A percentile compares a stretch with the other conserved stretches of the same genome.
phyloP scores from a whole-genome alignment of 1,140 invertebrate genomes.

The Drepana arcuata region DNA sequence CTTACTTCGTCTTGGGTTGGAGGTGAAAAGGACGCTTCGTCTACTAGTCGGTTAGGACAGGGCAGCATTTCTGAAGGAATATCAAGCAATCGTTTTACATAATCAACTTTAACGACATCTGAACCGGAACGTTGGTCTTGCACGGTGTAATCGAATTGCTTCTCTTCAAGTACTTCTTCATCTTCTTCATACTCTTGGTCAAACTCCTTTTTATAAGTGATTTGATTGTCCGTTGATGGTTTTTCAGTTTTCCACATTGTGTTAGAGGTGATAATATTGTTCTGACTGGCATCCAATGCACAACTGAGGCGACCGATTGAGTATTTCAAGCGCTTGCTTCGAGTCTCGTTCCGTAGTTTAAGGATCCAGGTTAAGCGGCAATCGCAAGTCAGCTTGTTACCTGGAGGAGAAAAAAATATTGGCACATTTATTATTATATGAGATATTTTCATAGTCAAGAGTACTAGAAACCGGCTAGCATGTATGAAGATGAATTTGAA shows the following conservation, averaged over 20 bases:
- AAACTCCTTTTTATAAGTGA: slow-evolving; percentile 7
- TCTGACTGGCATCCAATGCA: slow-evolving; percentile 76
- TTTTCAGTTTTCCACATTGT: slow-evolving; percentile 41
- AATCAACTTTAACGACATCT: slow-evolving; percentile 39
- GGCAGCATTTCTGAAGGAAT: slow-evolving; percentile 76
- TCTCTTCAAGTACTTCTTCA: slow-evolving; percentile 36
- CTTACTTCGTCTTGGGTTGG: slow-evolving; percentile 64
- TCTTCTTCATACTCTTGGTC: slow-evolving; percentile 38
- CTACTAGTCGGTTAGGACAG: slow-evolving; percentile 74
- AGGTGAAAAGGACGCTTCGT: slow-evolving; percentile 70
- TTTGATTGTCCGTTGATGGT: slow-evolving; percentile 16
- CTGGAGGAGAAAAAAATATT: slow-evolving; percentile 62
- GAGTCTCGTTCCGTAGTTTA: slow-evolving; percentile 80
- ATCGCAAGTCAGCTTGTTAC: slow-evolving; percentile 84
- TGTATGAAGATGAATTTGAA: too few relatives aligned
- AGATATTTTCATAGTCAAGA: too few relatives aligned
- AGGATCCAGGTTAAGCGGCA: slow-evolving; percentile 85
- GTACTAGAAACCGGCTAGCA: too few relatives aligned
- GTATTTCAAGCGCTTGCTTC: slow-evolving; percentile 75
- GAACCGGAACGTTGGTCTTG: slow-evolving; percentile 47
- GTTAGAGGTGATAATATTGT: too few relatives aligned
- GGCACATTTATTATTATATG: background rate
- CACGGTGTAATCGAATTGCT: slow-evolving; percentile 46
- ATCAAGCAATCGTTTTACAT: slow-evolving; percentile 70
- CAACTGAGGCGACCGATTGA: slow-evolving; percentile 78